Evolutionary conservation across 2,888 invertebrate species (phyloP).

Genomic region (Chrysina gloriosa): DNA sequence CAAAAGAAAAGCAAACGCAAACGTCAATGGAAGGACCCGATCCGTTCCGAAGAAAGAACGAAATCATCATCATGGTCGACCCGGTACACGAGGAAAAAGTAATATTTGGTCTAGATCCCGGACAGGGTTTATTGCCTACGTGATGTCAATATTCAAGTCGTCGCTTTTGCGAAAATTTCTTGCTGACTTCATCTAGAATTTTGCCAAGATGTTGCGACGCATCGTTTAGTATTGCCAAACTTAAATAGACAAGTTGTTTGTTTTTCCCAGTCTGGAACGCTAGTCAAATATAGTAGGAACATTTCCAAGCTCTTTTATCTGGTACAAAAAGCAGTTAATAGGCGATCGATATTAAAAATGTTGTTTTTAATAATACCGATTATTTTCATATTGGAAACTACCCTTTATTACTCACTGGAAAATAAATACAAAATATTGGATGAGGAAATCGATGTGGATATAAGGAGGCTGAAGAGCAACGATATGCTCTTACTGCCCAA

Average conservation of each 20-base stretch:
- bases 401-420: no score
- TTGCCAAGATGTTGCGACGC: neutral
- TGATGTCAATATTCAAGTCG: slow-evolving; percentile 59
- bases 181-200: slow-evolving; percentile 21
- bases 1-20: slow-evolving; percentile 28
- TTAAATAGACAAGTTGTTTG: slow-evolving; percentile 26
- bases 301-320: no score
- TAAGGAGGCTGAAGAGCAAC: no score
- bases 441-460: no score
- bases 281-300: no score
- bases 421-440: no score
- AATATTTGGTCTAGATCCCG: slow-evolving; percentile 59
- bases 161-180: slow-evolving; percentile 9
- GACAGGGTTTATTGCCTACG: slow-evolving; percentile 61
- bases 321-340: no score
- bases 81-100: slow-evolving; percentile 50
- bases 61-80: slow-evolving; percentile 13
- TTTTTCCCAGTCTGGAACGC: neutral
- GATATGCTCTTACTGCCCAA: no score
- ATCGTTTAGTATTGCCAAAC: neutral
- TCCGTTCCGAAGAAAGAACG: neutral
- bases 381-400: no score
- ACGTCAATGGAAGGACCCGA: slow-evolving; percentile 22
- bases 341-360: no score
- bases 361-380: no score